These are phyloP conservation scores for Drosophila monieri DNA, from an alignment of 2,888 invertebrate species.

Conservation along the genomic window DNA sequence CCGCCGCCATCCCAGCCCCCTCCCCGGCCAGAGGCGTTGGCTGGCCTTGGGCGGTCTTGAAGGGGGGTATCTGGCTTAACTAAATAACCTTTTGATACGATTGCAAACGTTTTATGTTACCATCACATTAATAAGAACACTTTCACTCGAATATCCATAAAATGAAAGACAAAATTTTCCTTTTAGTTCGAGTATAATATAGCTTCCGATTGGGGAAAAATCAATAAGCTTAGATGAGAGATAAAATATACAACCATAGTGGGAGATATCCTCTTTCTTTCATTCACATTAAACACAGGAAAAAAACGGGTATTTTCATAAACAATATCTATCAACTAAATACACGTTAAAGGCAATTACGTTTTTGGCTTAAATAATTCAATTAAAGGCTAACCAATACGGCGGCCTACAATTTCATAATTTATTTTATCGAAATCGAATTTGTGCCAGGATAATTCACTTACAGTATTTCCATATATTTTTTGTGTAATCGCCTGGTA, in stretches of 20 bases:
- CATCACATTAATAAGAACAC: slow-evolving; percentile 72
- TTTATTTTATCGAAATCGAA: slow-evolving; percentile 38
- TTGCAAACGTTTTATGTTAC: slow-evolving; percentile 67
- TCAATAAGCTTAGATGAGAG: not conserved
- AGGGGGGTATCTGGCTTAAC: slow-evolving; percentile 64
- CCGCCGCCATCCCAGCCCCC: slow-evolving; percentile 39
- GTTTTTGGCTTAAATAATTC: slow-evolving; percentile 28
- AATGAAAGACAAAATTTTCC: slow-evolving; percentile 1
- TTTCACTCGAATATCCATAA: slow-evolving; percentile 45
- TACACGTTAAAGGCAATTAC: slow-evolving; percentile 17
- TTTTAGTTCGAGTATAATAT: not conserved
- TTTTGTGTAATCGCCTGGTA: slow-evolving; percentile 26
- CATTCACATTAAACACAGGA: not conserved
- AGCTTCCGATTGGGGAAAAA: slow-evolving; percentile 3
- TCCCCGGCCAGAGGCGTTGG: slow-evolving; percentile 8
- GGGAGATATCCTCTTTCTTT: not conserved
- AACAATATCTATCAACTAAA: not conserved
- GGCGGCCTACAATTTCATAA: slow-evolving; percentile 24
- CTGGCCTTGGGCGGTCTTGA: slow-evolving; percentile 19
- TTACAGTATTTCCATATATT: slow-evolving; percentile 30
- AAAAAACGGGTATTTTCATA: not conserved
- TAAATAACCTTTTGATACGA: slow-evolving; percentile 76
- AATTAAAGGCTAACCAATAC: slow-evolving; percentile 28
- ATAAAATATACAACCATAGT: not conserved
- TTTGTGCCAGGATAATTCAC: slow-evolving; percentile 29